Evolutionary conservation across 37 sponge, comb jelly and placozoan genomes (phyloP).

Genomic region (Geodia barretti): DNA sequence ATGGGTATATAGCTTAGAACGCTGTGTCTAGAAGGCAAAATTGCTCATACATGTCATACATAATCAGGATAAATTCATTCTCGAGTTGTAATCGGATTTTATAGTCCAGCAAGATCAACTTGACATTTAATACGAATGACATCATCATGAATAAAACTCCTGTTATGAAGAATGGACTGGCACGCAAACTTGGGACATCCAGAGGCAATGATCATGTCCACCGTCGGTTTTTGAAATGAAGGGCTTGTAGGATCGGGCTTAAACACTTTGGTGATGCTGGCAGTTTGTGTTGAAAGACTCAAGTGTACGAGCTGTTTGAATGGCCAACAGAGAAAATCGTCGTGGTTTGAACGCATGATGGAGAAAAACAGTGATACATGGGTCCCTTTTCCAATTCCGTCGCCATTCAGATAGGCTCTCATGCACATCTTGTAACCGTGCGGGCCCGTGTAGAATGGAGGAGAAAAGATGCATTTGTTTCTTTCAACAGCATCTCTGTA

Average conservation of each 20-base stretch:
- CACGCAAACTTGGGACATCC: constrained; percentile 64
- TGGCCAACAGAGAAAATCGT: constrained; percentile 54
- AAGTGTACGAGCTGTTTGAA: constrained; percentile 63
- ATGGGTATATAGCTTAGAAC: too few relatives aligned
- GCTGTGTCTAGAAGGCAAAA: too few relatives aligned
- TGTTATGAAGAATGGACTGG: constrained; percentile 7
- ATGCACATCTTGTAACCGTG: constrained; percentile 77
- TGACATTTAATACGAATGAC: neutral
- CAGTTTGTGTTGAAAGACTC: constrained; percentile 46
- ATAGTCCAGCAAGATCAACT: neutral
- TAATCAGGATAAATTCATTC: too few relatives aligned
- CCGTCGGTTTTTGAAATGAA: constrained; percentile 48
- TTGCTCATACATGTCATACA: too few relatives aligned
- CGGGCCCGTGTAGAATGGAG: constrained; percentile 67
- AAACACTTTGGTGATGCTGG: constrained; percentile 41
- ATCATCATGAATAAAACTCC: neutral
- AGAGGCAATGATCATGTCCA: constrained; percentile 52
- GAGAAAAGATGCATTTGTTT: constrained; percentile 44
- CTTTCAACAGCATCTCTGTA: constrained; percentile 57
- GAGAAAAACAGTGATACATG: constrained; percentile 66
- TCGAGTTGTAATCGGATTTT: too few relatives aligned
- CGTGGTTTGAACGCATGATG: constrained; percentile 69
- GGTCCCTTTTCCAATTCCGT: constrained; percentile 68
- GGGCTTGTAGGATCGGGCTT: constrained; percentile 34
- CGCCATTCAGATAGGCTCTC: constrained; percentile 67